Evolutionary conservation across 2,888 invertebrate genomes (phyloP), one percentile per base, ranked within the genome.

Genomic region (Incurvaria masculella): DNA sequence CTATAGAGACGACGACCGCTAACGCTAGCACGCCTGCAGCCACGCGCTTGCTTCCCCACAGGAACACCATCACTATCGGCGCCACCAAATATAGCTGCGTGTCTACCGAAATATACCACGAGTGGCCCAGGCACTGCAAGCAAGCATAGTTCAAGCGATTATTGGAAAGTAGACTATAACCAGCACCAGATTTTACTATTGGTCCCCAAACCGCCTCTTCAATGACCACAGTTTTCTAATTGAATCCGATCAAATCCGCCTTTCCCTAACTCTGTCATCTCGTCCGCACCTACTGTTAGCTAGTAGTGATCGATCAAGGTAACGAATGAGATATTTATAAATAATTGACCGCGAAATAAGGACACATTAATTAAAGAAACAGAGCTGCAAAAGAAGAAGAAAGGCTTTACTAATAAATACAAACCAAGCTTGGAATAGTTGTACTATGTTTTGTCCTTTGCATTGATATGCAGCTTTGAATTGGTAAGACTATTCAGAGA

Each of bases 31-130:
- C 61, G 0, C 54, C 42, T 70, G 70, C 71, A 0, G 69, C 67
- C 0, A 56, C 27, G 4, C 45, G 42, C 33, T 55, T 58, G 8
- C 45, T 44, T 20, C 45, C 47, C n/a, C 48, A 44, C 1, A 51
- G 45, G 53, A 53, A 54, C 41, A 47, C 48, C 14, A 54, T 44
- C 16, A 53, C 40, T 11, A 53, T 2, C 2, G 53, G 53, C 11
- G 53, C 52, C n/a, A 53, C 38, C 16, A 50, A 43, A 26, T 53
- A 45, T 2, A 51, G 47, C 19, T 53, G 53, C 26, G 50, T 52
- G 47, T 63, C 63, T 40, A 63, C 59, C 11, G 63, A 59, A 2
- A 63, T 42, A 46, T 68, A 68, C 68, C 68, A 68, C 0, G 64
- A 54, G 38, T 65, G 65, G 11, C 44, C 45, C 1, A 65, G 44